phyloP scores from a whole-genome alignment of 2,113 vertebrate species.

The Noturus placidus region DNA sequence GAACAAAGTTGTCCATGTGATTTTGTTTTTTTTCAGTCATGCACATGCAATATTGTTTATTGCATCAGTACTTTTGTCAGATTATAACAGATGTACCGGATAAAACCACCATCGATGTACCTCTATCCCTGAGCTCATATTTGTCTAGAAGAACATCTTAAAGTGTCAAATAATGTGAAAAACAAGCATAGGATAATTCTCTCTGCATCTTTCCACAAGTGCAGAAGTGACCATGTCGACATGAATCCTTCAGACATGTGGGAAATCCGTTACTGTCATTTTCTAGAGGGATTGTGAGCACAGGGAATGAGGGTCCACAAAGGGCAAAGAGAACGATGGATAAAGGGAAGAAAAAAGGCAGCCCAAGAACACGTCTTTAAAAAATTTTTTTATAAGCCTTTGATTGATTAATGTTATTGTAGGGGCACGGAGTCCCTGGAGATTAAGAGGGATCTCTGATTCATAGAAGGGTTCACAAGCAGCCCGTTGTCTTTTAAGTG shows the following conservation, averaged over 20 bases:
- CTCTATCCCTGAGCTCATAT: constrained; percentile 32
- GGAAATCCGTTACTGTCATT: constrained; percentile 70
- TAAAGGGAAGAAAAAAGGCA: constrained; percentile 65
- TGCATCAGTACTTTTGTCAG: constrained; percentile 10
- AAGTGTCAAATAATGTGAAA: constrained; percentile 55
- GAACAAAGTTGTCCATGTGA: constrained; percentile 10
- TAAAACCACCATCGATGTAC: constrained; percentile 36
- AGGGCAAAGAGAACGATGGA: neutral
- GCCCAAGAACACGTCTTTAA: constrained; percentile 42
- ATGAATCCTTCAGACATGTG: constrained; percentile 72
- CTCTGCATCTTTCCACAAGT: constrained; percentile 54
- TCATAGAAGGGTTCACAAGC: constrained; percentile 84
- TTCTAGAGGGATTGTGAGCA: constrained; percentile 64
- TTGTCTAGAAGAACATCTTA: constrained; percentile 36
- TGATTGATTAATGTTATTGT: constrained; percentile 80
- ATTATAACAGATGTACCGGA: constrained; percentile 37
- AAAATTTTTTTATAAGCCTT: constrained; percentile 55
- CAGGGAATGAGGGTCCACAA: constrained; percentile 50
- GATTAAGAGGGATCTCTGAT: constrained; percentile 79
- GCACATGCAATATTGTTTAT: neutral
- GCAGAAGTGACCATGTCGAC: constrained; percentile 61
- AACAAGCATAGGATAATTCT: constrained; percentile 61
- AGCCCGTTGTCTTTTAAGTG: constrained; percentile 79
- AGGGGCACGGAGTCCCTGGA: constrained; percentile 70
- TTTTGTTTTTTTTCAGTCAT: neutral